Percentiles rank a stretch among this genome's conserved stretches.
Evolutionary conservation across 2,113 vertebrate species (phyloP).

Genomic region (Pseudonaja textilis): DNA sequence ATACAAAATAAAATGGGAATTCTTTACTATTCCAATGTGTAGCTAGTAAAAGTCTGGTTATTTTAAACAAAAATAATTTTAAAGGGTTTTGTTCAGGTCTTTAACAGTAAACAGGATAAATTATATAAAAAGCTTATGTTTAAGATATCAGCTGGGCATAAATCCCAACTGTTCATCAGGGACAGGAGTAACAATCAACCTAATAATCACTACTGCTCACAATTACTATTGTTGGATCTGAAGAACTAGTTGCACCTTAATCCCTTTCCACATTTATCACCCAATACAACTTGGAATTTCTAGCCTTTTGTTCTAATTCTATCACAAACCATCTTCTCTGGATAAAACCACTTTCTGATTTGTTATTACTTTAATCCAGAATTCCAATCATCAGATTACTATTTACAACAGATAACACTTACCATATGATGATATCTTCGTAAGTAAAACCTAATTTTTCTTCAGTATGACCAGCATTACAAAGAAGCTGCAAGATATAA

Average conservation of each 20-base stretch:
- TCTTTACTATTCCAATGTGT: not conserved
- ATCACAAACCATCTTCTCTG: not conserved
- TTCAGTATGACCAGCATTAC: conserved; percentile 88
- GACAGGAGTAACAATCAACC: not conserved
- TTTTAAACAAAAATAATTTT: not conserved
- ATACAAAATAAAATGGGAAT: not conserved
- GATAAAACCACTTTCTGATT: not conserved
- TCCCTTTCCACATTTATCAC: not conserved
- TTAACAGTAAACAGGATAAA: not conserved
- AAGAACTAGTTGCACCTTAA: no score
- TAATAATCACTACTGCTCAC: not conserved
- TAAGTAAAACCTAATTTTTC: conserved; percentile 95
- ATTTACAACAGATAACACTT: conserved; percentile 12
- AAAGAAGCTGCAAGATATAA: conserved; percentile 83
- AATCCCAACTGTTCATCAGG: not conserved
- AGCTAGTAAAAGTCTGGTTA: not conserved
- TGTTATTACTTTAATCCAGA: not conserved
- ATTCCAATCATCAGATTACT: not conserved
- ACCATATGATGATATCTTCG: conserved; percentile 98
- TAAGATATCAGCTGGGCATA: not conserved
- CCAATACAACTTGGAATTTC: not conserved
- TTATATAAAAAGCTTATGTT: not conserved
- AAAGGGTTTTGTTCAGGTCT: not conserved
- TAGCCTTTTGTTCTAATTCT: not conserved
- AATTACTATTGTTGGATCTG: not conserved